A percentile compares a stretch with the other conserved stretches of the same genome.
phyloP scores from a whole-genome alignment of 2,797 vertebrate genomes.

The Tarsius wallacei region DNA sequence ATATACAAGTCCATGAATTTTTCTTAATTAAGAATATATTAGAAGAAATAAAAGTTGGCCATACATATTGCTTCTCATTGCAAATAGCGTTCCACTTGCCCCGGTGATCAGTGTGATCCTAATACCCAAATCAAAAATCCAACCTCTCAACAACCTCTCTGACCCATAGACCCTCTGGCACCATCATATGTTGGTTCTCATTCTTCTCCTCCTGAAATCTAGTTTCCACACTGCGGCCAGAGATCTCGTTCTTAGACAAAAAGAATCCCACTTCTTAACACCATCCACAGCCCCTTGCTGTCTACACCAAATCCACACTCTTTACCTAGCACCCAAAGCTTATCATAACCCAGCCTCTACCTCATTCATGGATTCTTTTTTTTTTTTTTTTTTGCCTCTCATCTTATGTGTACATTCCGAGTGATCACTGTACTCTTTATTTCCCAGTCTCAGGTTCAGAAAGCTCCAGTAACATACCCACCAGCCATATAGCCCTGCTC shows the following conservation, averaged over 20 bases:
- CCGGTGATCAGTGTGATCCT: neutral
- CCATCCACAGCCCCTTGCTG: neutral
- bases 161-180: too few species aligned
- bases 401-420: neutral
- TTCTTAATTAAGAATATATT: conserved; percentile 43
- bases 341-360: neutral
- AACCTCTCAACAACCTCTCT: neutral
- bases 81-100: neutral
- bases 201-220: neutral
- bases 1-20: neutral
- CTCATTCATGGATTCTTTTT: neutral
- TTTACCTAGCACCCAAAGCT: neutral
- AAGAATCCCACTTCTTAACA: neutral
- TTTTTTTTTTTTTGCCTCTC: neutral
- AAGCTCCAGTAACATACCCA: neutral
- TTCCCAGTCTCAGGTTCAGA: conserved; percentile 30
- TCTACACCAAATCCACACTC: neutral
- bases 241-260: neutral
- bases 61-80: neutral
- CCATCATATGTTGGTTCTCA: neutral
- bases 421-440: neutral
- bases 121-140: conserved; percentile 25
- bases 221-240: neutral
- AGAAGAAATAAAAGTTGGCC: conserved; percentile 50
- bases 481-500: neutral